Conservation (phyloP, 92 coral and sea anemone genomes). For the Zoanthus sansibaricus region DNA sequence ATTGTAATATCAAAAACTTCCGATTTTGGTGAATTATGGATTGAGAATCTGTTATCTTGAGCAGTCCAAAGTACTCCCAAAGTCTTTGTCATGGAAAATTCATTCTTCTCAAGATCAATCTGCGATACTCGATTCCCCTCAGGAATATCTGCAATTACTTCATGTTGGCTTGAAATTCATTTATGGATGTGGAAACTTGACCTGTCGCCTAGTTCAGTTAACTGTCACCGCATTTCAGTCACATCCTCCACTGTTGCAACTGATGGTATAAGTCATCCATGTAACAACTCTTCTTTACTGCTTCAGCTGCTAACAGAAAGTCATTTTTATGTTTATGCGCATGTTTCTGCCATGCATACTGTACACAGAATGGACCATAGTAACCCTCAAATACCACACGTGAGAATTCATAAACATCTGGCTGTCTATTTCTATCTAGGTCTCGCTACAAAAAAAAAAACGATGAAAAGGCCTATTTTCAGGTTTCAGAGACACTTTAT, state of each 20-base stretch:
- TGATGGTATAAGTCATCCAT: too few species aligned
- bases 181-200: constrained; percentile 9
- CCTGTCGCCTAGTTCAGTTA: constrained; percentile 6
- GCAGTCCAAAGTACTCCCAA: background rate
- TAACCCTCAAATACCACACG: constrained; percentile 73
- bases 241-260: background rate
- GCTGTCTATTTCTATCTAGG: constrained; percentile 51
- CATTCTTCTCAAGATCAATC: background rate
- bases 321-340: constrained; percentile 25
- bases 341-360: constrained; percentile 62
- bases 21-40: constrained; percentile 41
- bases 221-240: background rate
- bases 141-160: background rate
- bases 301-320: constrained; percentile 28
- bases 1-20: constrained; percentile 45
- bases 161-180: constrained; percentile 13
- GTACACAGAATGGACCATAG: constrained; percentile 70
- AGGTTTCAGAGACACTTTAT: background rate
- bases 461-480: constrained; percentile 55
- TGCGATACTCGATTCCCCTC: too few species aligned
- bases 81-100: too few species aligned
- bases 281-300: too few species aligned
- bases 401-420: constrained; percentile 64
- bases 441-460: constrained; percentile 61
- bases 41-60: constrained; percentile 17